A percentile compares a stretch with the other conserved stretches of the same genome.
Evolutionary conservation across 2,888 invertebrate genomes (phyloP).

Genomic region (Limnephilus lunatus): DNA sequence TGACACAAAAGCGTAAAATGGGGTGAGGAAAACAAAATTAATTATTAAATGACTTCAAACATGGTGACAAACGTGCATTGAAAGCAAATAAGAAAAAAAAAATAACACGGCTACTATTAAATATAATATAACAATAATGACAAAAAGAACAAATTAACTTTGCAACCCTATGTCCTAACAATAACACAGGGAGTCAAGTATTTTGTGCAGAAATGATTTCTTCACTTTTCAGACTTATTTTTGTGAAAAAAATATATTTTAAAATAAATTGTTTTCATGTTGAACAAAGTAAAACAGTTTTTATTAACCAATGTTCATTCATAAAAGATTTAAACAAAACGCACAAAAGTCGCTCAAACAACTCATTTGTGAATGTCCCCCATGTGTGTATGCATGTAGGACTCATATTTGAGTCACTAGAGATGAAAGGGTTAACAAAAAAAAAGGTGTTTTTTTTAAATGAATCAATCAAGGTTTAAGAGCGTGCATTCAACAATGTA

Average conservation of each 20-base stretch:
- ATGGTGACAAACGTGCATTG: neutral
- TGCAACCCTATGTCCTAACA: neutral
- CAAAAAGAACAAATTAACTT: neutral
- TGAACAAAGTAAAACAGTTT: neutral
- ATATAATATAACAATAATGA: neutral
- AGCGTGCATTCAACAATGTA: constrained; percentile 47
- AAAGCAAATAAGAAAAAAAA: neutral
- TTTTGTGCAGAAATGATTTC: neutral
- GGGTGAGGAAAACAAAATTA: neutral
- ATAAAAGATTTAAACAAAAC: neutral
- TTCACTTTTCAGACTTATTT: too few relatives aligned
- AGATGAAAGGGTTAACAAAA: neutral
- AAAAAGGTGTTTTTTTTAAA: neutral
- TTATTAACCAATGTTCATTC: neutral
- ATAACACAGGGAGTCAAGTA: neutral
- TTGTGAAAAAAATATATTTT: neutral
- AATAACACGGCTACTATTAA: neutral
- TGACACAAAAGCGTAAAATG: neutral
- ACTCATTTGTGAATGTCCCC: neutral
- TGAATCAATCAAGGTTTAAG: constrained; percentile 16
- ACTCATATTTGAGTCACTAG: neutral
- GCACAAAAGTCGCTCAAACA: neutral
- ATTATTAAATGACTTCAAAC: neutral
- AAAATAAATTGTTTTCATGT: neutral
- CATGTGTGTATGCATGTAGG: neutral